Conservation (phyloP, 2,888 invertebrate genomes). For the Eulithis prunata region DNA sequence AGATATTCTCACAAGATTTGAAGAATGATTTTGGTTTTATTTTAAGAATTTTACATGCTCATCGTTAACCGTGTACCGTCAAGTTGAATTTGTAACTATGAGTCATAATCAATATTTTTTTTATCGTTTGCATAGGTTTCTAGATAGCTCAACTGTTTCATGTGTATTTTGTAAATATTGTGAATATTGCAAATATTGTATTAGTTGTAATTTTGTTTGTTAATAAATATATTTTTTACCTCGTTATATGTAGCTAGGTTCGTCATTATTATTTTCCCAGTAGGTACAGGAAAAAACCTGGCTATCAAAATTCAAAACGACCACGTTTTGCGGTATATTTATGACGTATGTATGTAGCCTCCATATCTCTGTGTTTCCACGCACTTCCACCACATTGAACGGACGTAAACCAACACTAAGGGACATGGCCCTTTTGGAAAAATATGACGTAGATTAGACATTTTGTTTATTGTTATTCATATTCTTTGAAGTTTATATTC, state of each 20-base stretch:
- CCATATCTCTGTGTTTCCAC: constrained; percentile 73
- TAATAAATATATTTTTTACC: neutral
- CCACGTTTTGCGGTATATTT: constrained; percentile 64
- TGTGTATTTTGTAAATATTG: neutral
- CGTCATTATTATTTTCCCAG: neutral
- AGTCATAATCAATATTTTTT: too few relatives aligned
- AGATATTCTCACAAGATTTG: too few relatives aligned
- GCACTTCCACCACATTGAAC: constrained; percentile 78
- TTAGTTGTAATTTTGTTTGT: too few relatives aligned
- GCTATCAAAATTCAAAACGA: constrained; percentile 55
- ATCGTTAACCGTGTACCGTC: too few relatives aligned
- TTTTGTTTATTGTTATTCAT: constrained; percentile 29
- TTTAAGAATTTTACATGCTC: too few relatives aligned
- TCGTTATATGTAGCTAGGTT: neutral
- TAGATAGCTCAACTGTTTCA: neutral
- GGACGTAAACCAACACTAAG: constrained; percentile 65
- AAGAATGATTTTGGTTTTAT: too few relatives aligned
- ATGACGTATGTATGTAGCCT: constrained; percentile 59
- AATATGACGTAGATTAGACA: constrained; percentile 44
- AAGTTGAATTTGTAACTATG: too few relatives aligned
- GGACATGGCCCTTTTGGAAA: constrained; percentile 59
- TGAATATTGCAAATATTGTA: too few relatives aligned
- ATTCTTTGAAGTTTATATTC: constrained; percentile 1
- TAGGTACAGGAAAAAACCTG: neutral
- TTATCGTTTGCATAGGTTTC: too few relatives aligned